Percentiles rank a stretch among this genome's conserved stretches.
Evolutionary conservation across 2,797 vertebrate genomes (phyloP).

Genomic region (Mormyrops attenuatus): DNA sequence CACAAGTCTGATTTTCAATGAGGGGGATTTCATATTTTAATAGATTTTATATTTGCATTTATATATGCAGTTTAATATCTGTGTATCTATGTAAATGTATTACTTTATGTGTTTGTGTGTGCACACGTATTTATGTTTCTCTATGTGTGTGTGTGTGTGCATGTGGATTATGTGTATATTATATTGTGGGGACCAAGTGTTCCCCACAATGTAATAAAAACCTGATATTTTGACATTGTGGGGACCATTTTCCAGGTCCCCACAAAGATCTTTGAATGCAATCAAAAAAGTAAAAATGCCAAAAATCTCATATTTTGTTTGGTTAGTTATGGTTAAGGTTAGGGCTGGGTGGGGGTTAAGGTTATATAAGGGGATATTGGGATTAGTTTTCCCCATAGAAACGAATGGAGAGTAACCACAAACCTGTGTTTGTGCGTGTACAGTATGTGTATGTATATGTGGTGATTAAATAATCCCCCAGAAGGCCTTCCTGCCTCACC

Average conservation of each 20-base stretch:
- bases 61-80: not conserved
- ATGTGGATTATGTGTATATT: not conserved
- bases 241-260: not conserved
- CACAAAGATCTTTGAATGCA: not conserved
- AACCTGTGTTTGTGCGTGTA: not conserved
- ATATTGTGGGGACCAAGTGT: not conserved
- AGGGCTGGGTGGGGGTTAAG: not conserved
- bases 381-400: not conserved
- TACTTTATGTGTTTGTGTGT: not conserved
- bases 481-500: constrained; percentile 7
- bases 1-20: not conserved
- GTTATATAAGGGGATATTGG: not conserved
- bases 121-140: not conserved
- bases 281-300: not conserved
- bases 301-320: not conserved
- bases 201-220: not conserved
- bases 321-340: not conserved
- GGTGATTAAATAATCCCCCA: not conserved
- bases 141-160: not conserved
- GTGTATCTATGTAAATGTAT: constrained; percentile 2
- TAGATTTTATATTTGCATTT: not conserved
- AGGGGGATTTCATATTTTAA: not conserved
- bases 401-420: not conserved
- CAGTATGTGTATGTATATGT: not conserved
- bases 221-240: not conserved